Evolutionary conservation across 2,797 vertebrate species (phyloP), one percentile per base, ranked within the genome.

Genomic region (Rhinella marina): DNA sequence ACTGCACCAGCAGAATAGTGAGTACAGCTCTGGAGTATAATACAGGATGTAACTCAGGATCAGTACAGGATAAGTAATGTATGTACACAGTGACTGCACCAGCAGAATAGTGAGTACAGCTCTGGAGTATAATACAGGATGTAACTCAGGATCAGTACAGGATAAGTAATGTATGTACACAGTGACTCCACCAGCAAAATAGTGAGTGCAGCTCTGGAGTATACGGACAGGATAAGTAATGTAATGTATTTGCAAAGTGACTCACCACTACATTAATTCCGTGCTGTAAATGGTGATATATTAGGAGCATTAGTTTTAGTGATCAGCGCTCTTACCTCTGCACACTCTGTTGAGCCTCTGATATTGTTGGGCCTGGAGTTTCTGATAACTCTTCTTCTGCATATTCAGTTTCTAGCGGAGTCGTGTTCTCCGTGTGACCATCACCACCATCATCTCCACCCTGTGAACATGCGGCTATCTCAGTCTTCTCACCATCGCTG

Each of bases 321-420:
- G 10, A 3, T 11, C 10, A 66, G 2, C 61, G 23, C 7, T 82
- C 1, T 73, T 92, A 95, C 95, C 94, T 94, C 88, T 92, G 93
- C 48, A 79, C 54, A 90, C 90, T 86, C 21, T 83, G 81, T 21
- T 86, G 90, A 41, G 87, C 7, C 75, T 88, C 78, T 77, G 90
- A 32, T 0, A 1, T 76, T 81, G 88, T 29, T 50, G 54, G 82
- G 62, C 89, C 91, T 0, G 61, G 9, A 17, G 81, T 70, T 59
- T 90, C 86, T 87, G 87, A 68, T 81, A 2, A 29, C 14, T 88
- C 87, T 0, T 59, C 23, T 0, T 84, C 86, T 27, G 90, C 17
- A 17, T 0, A 0, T 0, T 0, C 0, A 7, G 88, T 16, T 75
- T 17, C 73, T 0, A 14, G 73, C 0, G 82, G 72, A 41, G 73